A percentile compares a stretch with the other conserved stretches of the same genome.
Conservation (phyloP, 2,113 vertebrate genomes). For the Sardina pilchardus region DNA sequence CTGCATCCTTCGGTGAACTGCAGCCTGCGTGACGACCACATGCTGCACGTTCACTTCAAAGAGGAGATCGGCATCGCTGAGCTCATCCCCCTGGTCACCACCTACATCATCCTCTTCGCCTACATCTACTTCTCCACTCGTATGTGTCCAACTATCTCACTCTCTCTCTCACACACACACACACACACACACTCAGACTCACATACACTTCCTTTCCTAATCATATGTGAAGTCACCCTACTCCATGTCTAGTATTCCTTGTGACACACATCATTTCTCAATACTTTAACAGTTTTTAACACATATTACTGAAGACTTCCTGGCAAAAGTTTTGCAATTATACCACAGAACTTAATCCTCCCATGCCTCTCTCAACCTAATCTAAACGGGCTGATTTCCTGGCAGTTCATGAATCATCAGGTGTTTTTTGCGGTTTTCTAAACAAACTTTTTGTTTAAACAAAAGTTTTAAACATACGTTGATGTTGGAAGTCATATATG, state of each 20-base stretch:
- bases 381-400: background rate
- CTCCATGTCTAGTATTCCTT: no score
- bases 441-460: no score
- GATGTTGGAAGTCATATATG: no score
- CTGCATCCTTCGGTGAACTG: slow-evolving; percentile 92
- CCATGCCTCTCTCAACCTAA: background rate
- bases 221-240: background rate
- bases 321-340: no score
- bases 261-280: no score
- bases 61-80: slow-evolving; percentile 95
- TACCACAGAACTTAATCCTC: background rate
- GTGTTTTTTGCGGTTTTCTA: no score
- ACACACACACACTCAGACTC: background rate
- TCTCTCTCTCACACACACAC: background rate
- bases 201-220: background rate
- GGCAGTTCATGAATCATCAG: background rate
- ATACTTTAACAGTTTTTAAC: no score
- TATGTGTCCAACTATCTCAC: slow-evolving; percentile 66
- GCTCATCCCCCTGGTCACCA: slow-evolving; percentile 95
- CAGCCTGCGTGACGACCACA: slow-evolving; percentile 85
- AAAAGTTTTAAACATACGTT: no score
- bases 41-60: slow-evolving; percentile 96
- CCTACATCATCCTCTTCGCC: slow-evolving; percentile 97
- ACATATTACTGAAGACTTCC: background rate
- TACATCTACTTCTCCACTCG: slow-evolving; percentile 99